Conservation (phyloP, 2,113 vertebrate species). For the Terrapene triunguis region DNA sequence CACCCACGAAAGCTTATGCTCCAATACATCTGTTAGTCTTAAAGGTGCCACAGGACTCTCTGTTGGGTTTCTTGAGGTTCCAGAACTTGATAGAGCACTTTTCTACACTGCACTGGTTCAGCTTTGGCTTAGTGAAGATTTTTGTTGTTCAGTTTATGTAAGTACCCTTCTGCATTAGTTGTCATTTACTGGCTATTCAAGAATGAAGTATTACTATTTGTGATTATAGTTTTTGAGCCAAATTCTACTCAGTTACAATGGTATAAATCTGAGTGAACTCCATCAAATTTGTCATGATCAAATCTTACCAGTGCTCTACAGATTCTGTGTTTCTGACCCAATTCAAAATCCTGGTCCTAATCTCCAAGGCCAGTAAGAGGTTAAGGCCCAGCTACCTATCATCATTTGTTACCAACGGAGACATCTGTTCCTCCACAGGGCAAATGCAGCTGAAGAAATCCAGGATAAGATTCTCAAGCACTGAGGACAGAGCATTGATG, state of each 20-base stretch:
- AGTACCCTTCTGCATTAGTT: background rate
- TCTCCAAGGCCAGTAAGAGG: background rate
- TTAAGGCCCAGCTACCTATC: background rate
- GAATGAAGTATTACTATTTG: background rate
- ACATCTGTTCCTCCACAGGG: background rate
- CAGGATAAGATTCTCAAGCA: background rate
- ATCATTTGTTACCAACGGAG: background rate
- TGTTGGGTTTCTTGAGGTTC: background rate
- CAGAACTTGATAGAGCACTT: background rate
- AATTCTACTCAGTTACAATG: background rate
- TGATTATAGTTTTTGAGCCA: constrained; percentile 10
- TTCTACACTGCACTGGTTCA: background rate
- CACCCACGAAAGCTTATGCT: too few species aligned
- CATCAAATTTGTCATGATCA: background rate
- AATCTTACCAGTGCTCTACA: background rate
- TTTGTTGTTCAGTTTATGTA: background rate
- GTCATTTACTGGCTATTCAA: background rate
- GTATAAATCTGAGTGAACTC: constrained; percentile 13
- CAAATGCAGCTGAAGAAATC: background rate
- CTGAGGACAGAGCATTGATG: background rate
- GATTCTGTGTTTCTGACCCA: background rate
- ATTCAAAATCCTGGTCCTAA: background rate
- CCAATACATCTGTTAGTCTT: too few species aligned
- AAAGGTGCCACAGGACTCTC: too few species aligned
- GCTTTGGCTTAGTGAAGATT: background rate